Evolutionary conservation across 1,140 invertebrate species (phyloP).

Genomic region (Rhizoglyphus robini): DNA sequence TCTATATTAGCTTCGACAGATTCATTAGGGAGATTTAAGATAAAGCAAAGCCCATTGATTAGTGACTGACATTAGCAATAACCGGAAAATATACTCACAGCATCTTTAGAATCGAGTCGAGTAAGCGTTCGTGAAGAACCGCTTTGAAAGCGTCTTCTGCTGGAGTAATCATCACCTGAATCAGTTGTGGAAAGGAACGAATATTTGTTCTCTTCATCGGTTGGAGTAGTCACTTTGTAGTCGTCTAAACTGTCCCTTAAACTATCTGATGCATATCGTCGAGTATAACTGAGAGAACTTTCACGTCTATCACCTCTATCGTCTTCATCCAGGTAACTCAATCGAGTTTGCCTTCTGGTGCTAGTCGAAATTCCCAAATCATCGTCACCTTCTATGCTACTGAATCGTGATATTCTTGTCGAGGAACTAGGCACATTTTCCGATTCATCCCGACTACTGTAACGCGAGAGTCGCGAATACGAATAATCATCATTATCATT

Average conservation of each 20-base stretch:
- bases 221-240: not conserved
- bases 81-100: not conserved
- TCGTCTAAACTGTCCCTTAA: not conserved
- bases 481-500: slow-evolving; percentile 1
- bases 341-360: not conserved
- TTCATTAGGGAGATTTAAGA: too few relatives aligned
- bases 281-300: not conserved
- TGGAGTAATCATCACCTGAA: not conserved
- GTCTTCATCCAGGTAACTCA: slow-evolving; percentile 11
- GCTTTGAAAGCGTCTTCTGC: not conserved
- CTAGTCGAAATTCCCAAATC: not conserved
- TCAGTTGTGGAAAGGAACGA: not conserved
- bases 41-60: too few relatives aligned
- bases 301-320: not conserved
- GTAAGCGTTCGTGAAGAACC: not conserved
- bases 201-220: not conserved
- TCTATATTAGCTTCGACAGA: too few relatives aligned
- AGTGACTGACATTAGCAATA: too few relatives aligned
- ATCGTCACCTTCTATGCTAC: slow-evolving; percentile 12
- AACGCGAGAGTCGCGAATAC: not conserved
- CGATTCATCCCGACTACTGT: not conserved
- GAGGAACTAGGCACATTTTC: not conserved
- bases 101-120: slow-evolving; percentile 5
- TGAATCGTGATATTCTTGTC: not conserved
- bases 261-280: not conserved